Base-by-base conservation (phyloP, 2,888 invertebrate genomes). In the Xestia rhomboidea region DNA sequence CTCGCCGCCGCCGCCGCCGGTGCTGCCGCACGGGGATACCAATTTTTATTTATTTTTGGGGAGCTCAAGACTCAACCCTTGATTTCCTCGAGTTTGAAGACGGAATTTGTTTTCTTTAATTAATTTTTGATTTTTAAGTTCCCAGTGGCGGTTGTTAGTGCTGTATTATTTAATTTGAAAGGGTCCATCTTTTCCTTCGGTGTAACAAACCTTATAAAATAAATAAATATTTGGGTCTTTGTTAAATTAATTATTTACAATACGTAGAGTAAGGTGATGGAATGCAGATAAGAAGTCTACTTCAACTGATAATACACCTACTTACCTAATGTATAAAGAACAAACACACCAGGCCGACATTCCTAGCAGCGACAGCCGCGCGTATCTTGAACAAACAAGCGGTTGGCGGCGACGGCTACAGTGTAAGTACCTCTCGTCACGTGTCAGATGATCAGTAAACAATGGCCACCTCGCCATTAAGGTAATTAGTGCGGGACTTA, bases 401-500 rank as follows among this genome's bases (percentile, higher is more conserved):
- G 66, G 70, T 70, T 54, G 24, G 57, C 21, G 60, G 15, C 44
- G 60, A 49, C 73, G 34, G 54, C 38, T 27, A 6, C 66, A 30
- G 21, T 11, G n/a, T n/a, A n/a, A n/a, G n/a, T 46, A 63, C 70
- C 64, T 60, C 68, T 69, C 68, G 68, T 69, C 82, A 82, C 83
- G 77, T 77, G 76, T 75, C 83, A 67, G 78, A 82, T 82, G 60
- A 77, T 60, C 86, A 78, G 83, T 72, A 78, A 82, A 84, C 83
- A 76, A 81, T 81, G 73, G 81, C 80, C 77, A 76, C 79, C 79
- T 68, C 82, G 79, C 90, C 92, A 92, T 93, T 92, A 92, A 89
- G 90, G 91, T 92, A 91, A 93, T 93, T 92, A 93, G 78, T 87
- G 77, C 82, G 77, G 81, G 76, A 82, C 79, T 82, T 90, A 91